Evolutionary conservation across 2,113 vertebrate species (phyloP).

Genomic region (Abramis brama): DNA sequence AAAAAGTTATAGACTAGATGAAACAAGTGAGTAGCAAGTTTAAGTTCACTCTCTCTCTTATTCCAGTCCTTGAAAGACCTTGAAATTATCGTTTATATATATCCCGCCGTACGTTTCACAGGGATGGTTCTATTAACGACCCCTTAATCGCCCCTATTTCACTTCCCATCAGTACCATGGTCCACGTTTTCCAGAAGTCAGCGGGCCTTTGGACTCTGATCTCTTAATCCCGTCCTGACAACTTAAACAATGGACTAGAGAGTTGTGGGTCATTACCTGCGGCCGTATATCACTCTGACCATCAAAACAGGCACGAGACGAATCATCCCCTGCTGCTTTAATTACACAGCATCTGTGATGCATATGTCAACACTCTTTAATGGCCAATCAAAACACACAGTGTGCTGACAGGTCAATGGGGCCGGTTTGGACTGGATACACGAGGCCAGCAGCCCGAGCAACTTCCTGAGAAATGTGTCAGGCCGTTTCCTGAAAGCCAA

Average conservation of each 20-base stretch:
- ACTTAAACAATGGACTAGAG: conserved; percentile 1
- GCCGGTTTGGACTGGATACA: conserved; percentile 8
- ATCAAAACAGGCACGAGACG: conserved; percentile 38
- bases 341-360: conserved; percentile 62
- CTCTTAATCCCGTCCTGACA: conserved; percentile 58
- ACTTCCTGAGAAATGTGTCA: conserved; percentile 45
- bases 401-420: conserved; percentile 58
- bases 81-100: background rate
- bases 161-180: conserved; percentile 45
- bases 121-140: conserved; percentile 20
- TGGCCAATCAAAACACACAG: conserved; percentile 44
- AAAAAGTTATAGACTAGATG: background rate
- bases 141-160: conserved; percentile 41
- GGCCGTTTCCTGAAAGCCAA: conserved; percentile 25
- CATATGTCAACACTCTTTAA: conserved; percentile 58
- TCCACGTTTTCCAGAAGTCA: conserved; percentile 42
- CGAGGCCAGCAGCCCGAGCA: conserved; percentile 41
- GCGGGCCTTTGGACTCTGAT: conserved; percentile 13
- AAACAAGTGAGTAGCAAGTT: background rate
- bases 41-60: background rate
- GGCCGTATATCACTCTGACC: conserved; percentile 55
- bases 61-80: background rate
- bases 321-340: conserved; percentile 58
- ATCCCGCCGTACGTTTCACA: background rate
- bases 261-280: conserved; percentile 53